Evolutionary conservation across 2,888 invertebrate genomes (phyloP).

Genomic region (Hoplodrina blanda): DNA sequence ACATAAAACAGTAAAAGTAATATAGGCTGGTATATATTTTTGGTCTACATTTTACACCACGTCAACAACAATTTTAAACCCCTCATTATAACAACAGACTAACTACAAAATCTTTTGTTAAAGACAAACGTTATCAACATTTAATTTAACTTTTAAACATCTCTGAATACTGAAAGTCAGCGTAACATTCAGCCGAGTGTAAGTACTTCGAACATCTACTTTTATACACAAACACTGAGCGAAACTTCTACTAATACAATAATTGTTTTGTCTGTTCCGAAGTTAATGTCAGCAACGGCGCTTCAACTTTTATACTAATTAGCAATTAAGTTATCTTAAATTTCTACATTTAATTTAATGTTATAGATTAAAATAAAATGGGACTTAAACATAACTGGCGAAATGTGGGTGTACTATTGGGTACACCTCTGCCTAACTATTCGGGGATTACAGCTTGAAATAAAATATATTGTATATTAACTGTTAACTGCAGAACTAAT

Average conservation of each 20-base stretch:
- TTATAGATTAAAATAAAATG: neutral
- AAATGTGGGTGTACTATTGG: too few species aligned
- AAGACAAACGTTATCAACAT: slow-evolving; percentile 37
- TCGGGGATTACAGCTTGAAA: too few species aligned
- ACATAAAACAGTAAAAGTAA: too few species aligned
- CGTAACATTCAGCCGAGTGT: slow-evolving; percentile 33
- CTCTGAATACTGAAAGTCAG: slow-evolving; percentile 35
- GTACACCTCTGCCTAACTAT: too few species aligned
- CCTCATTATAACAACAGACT: neutral
- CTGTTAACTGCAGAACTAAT: too few species aligned
- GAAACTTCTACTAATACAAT: slow-evolving; percentile 57
- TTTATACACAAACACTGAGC: slow-evolving; percentile 47
- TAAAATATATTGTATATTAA: too few species aligned
- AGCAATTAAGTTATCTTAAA: slow-evolving; percentile 58
- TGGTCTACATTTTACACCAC: neutral
- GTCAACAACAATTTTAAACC: neutral
- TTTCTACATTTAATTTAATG: slow-evolving; percentile 23
- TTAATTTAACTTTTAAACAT: slow-evolving; percentile 47
- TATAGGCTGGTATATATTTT: too few species aligned
- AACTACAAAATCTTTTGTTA: slow-evolving; percentile 14
- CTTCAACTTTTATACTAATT: slow-evolving; percentile 60
- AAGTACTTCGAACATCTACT: slow-evolving; percentile 46
- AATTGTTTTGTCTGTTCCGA: slow-evolving; percentile 60
- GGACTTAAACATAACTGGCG: too few species aligned
- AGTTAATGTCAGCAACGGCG: slow-evolving; percentile 52